These are phyloP conservation scores for Paradisaea rubra DNA, from an alignment of 2,113 vertebrate species.

Conservation along the genomic window DNA sequence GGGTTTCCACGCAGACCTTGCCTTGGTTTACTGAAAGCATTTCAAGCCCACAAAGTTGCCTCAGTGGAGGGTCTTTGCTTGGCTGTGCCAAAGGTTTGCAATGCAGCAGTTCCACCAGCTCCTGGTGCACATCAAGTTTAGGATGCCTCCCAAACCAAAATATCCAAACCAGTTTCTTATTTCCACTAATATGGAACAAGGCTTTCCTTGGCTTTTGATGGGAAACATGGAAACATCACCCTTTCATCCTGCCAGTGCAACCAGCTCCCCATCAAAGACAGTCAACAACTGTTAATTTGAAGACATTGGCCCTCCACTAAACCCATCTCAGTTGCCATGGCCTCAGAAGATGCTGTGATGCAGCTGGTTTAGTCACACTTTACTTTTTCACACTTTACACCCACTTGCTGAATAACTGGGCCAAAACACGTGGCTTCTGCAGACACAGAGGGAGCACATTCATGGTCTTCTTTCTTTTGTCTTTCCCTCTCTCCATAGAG, in stretches of 20 bases:
- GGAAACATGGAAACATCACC: rapidly evolving
- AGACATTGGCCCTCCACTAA: background rate
- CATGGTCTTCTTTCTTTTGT: background rate
- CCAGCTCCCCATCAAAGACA: rapidly evolving
- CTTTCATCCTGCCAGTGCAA: background rate
- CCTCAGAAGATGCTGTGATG: background rate
- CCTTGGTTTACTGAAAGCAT: background rate
- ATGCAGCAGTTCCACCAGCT: background rate
- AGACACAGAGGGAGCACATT: background rate
- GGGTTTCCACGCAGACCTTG: background rate
- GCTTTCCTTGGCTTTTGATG: background rate
- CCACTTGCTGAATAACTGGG: background rate
- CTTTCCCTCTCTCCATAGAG: background rate
- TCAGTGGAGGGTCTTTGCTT: background rate
- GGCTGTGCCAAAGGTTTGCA: background rate
- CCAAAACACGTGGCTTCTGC: background rate
- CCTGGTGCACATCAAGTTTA: rapidly evolving
- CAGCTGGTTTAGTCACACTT: background rate
- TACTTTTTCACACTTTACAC: background rate
- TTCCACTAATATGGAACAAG: background rate
- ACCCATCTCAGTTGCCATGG: background rate
- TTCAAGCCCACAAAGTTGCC: background rate
- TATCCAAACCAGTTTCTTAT: background rate
- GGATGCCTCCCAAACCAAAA: background rate
- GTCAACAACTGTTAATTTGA: background rate